phyloP scores from a whole-genome alignment of 2,797 vertebrate species.

The Limosa lapponica region DNA sequence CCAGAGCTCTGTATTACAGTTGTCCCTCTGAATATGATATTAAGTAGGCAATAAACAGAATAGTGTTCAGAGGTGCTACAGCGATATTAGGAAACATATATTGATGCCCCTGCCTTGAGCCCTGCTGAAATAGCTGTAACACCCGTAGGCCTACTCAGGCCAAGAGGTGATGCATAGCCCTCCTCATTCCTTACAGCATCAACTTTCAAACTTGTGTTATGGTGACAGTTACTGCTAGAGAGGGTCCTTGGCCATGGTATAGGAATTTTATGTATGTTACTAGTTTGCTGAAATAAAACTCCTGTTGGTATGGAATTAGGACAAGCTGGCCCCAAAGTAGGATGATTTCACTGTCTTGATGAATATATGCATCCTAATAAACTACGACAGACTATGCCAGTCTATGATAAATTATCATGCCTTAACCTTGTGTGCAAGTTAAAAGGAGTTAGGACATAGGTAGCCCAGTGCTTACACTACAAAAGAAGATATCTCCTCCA shows the following conservation, averaged over 20 bases:
- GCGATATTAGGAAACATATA: not conserved
- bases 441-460: not conserved
- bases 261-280: not conserved
- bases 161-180: not conserved
- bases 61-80: not conserved
- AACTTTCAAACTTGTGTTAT: not conserved
- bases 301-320: not conserved
- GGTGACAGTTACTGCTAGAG: not conserved
- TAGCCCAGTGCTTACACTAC: not conserved
- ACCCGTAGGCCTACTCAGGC: rapidly evolving
- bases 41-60: not conserved
- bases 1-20: not conserved
- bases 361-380: not conserved
- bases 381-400: not conserved
- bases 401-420: not conserved
- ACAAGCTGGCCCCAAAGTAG: not conserved
- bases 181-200: not conserved
- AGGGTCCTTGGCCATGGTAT: not conserved
- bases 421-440: not conserved
- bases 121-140: not conserved
- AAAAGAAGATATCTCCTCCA: not conserved
- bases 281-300: not conserved
- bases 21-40: not conserved
- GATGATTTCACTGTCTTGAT: not conserved
- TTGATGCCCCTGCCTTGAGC: not conserved